Percentiles rank a stretch among this genome's conserved stretches.
Evolutionary conservation across 2,888 invertebrate genomes (phyloP).

Genomic region (Dynastes hyllus): DNA sequence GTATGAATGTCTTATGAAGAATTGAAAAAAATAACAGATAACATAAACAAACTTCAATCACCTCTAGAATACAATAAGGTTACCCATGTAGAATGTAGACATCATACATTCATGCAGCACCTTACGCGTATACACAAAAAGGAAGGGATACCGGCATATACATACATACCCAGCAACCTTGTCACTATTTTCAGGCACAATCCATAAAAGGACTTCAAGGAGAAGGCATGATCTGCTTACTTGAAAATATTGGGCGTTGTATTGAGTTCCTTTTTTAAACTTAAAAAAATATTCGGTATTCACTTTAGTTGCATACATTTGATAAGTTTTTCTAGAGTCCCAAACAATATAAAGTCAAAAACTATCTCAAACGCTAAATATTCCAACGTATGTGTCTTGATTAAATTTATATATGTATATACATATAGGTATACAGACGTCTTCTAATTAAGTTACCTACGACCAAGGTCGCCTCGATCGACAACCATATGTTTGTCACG

Average conservation of each 20-base stretch:
- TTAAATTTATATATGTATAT: background rate
- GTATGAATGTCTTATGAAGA: too few relatives aligned
- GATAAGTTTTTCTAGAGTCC: too few relatives aligned
- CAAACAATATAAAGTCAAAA: too few relatives aligned
- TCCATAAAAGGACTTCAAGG: constrained; percentile 43
- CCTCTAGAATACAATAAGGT: background rate
- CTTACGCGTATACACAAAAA: too few relatives aligned
- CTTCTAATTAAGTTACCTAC: constrained; percentile 27
- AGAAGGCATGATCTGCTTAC: constrained; percentile 36
- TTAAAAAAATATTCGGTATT: background rate
- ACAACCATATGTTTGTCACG: constrained; percentile 37
- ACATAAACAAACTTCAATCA: background rate
- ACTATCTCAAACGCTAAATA: too few relatives aligned
- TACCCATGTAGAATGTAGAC: too few relatives aligned
- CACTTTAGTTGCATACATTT: too few relatives aligned
- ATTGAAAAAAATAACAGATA: too few relatives aligned
- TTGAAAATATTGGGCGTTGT: constrained; percentile 7
- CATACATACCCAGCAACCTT: constrained; percentile 22
- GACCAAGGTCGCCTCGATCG: constrained; percentile 14
- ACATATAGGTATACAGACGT: background rate
- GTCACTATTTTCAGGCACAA: constrained; percentile 31
- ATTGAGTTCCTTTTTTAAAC: background rate
- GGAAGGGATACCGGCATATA: background rate
- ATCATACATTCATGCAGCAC: too few relatives aligned
- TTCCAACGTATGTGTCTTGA: too few relatives aligned